Percentiles rank a stretch among this genome's conserved stretches.
Conservation (phyloP, 2,888 invertebrate genomes). For the Endomychus coccineus region DNA sequence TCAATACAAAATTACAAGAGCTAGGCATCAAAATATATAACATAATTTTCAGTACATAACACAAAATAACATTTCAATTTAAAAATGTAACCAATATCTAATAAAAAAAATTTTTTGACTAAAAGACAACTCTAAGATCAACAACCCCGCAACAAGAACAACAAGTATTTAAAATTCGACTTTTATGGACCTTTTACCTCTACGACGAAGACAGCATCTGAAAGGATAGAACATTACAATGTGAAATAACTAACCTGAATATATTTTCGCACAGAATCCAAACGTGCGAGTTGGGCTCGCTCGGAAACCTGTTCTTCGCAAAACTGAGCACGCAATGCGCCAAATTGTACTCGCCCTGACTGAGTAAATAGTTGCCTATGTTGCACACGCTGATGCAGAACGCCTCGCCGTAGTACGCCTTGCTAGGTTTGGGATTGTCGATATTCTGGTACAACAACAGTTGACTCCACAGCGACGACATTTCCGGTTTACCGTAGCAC, state of each 20-base stretch:
- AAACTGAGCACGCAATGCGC: slow-evolving; percentile 54
- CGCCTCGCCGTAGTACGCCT: slow-evolving; percentile 56
- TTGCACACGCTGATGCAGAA: slow-evolving; percentile 64
- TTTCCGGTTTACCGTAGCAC: slow-evolving; percentile 79
- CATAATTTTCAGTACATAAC: too few relatives aligned
- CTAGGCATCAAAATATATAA: too few relatives aligned
- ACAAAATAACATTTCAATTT: too few relatives aligned
- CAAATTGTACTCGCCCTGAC: slow-evolving; percentile 51
- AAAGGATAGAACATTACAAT: slow-evolving; percentile 42
- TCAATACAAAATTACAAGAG: too few relatives aligned
- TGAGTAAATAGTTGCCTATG: slow-evolving; percentile 51
- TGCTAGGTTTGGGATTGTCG: slow-evolving; percentile 45
- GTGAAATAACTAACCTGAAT: too few relatives aligned
- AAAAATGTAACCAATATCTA: too few relatives aligned
- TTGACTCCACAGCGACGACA: slow-evolving; percentile 75
- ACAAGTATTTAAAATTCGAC: too few relatives aligned
- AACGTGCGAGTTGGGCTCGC: slow-evolving; percentile 52
- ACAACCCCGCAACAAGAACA: too few relatives aligned
- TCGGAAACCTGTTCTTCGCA: slow-evolving; percentile 55
- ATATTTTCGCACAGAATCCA: slow-evolving; percentile 64
- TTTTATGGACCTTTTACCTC: too few relatives aligned
- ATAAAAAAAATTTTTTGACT: too few relatives aligned
- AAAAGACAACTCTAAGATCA: too few relatives aligned
- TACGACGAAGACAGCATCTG: too few relatives aligned
- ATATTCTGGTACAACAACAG: slow-evolving; percentile 69